Evolutionary conservation across 2,797 vertebrate genomes (phyloP).

Genomic region (Hippoglossus hippoglossus): DNA sequence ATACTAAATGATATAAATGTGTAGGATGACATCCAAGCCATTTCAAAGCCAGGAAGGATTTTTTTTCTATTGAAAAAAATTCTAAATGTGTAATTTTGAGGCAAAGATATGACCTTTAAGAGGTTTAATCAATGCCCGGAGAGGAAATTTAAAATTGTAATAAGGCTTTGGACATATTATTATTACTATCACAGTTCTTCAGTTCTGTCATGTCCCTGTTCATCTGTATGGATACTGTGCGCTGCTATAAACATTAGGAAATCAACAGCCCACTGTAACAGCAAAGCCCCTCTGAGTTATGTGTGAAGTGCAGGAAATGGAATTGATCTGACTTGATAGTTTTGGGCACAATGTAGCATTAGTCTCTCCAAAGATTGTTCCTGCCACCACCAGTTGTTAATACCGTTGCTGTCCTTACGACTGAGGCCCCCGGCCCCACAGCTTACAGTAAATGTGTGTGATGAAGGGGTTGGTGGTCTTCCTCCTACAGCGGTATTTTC

Average conservation of each 20-base stretch:
- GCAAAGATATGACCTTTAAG: too few species aligned
- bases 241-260: conserved; percentile 4
- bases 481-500: conserved; percentile 12
- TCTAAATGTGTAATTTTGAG: too few species aligned
- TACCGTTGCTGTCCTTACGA: conserved; percentile 2
- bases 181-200: background rate
- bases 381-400: conserved; percentile 25
- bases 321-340: conserved; percentile 9
- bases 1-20: too few species aligned
- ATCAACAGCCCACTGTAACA: background rate
- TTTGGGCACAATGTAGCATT: background rate
- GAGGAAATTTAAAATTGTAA: too few species aligned
- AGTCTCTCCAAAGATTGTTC: background rate
- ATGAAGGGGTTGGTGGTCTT: conserved; percentile 1
- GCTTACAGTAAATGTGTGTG: background rate
- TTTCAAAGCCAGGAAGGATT: too few species aligned
- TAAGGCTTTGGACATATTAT: too few species aligned
- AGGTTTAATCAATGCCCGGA: too few species aligned
- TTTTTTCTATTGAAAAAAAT: too few species aligned
- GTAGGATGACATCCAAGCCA: too few species aligned
- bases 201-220: background rate
- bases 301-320: conserved; percentile 15
- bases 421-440: background rate
- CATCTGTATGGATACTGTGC: background rate
- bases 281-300: conserved; percentile 6